phyloP scores from a whole-genome alignment of 2,888 invertebrate species.

The Hermaeophaga mercurialis region DNA sequence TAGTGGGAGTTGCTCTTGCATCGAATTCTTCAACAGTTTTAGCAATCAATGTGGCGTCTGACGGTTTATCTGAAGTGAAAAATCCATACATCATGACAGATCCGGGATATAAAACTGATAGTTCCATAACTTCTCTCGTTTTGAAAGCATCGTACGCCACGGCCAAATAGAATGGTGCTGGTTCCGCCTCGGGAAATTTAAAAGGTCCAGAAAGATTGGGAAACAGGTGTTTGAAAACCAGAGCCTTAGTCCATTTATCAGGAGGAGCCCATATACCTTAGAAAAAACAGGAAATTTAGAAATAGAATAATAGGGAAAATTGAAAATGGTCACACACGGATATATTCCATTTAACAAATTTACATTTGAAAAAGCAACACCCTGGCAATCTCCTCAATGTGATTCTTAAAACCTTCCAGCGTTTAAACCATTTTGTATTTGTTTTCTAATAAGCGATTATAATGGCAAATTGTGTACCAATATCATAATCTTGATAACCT shows the following conservation, averaged over 20 bases:
- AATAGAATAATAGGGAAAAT: neutral
- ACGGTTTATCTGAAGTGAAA: conserved; percentile 67
- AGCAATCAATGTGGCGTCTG: conserved; percentile 66
- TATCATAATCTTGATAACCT: no score
- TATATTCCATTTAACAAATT: no score
- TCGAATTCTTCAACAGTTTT: conserved; percentile 69
- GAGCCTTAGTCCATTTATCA: conserved; percentile 52
- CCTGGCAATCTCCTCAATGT: no score
- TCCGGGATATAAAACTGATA: conserved; percentile 59
- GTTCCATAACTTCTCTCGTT: conserved; percentile 65
- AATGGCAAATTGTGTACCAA: no score
- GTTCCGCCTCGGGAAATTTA: conserved; percentile 63
- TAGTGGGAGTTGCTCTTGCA: conserved; percentile 59
- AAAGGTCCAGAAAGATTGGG: conserved; percentile 61
- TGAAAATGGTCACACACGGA: no score
- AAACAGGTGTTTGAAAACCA: conserved; percentile 55
- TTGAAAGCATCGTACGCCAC: conserved; percentile 74
- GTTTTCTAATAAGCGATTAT: no score
- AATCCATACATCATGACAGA: conserved; percentile 71
- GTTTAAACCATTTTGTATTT: no score
- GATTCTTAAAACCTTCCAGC: no score
- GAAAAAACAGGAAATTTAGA: neutral
- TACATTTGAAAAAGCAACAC: no score
- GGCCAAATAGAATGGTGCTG: conserved; percentile 69
- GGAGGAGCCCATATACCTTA: conserved; percentile 59